phyloP scores from a whole-genome alignment of 2,797 vertebrate genomes.

The Hoplostethus atlanticus region DNA sequence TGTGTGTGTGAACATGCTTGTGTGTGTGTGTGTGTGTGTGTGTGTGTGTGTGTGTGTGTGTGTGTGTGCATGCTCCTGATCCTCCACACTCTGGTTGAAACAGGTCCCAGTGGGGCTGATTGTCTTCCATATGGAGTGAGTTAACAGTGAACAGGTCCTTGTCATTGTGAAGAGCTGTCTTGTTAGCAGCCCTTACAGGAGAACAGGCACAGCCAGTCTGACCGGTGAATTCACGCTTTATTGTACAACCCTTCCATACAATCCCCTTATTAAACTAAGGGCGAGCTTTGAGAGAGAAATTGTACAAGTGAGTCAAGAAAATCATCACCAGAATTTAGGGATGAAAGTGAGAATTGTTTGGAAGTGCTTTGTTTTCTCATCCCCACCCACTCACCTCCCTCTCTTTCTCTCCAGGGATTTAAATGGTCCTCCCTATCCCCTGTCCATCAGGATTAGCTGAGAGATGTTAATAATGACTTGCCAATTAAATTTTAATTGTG shows the following conservation, averaged over 20 bases:
- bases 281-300: no score
- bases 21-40: conserved; percentile 9
- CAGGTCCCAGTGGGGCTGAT: conserved; percentile 59
- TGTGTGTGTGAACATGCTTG: conserved; percentile 18
- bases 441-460: conserved; percentile 28
- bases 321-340: no score
- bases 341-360: background rate
- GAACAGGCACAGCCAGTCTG: background rate
- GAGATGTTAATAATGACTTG: background rate
- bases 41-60: conserved; percentile 5
- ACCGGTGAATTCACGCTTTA: conserved; percentile 1
- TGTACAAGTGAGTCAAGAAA: no score
- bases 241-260: background rate
- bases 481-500: conserved; percentile 10
- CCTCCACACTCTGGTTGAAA: conserved; percentile 65
- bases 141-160: conserved; percentile 60
- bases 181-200: conserved; percentile 41
- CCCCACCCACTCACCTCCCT: background rate
- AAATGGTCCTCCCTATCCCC: background rate
- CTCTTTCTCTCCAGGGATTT: background rate
- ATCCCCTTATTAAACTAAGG: no score
- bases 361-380: conserved; percentile 14
- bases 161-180: conserved; percentile 69
- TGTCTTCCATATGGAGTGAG: conserved; percentile 62
- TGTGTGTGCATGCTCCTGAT: conserved; percentile 18